A percentile compares a stretch with the other conserved stretches of the same genome.
These are phyloP conservation scores for Pangasius mekongensis DNA, from an alignment of 2,797 vertebrate species.

Conservation along the genomic window DNA sequence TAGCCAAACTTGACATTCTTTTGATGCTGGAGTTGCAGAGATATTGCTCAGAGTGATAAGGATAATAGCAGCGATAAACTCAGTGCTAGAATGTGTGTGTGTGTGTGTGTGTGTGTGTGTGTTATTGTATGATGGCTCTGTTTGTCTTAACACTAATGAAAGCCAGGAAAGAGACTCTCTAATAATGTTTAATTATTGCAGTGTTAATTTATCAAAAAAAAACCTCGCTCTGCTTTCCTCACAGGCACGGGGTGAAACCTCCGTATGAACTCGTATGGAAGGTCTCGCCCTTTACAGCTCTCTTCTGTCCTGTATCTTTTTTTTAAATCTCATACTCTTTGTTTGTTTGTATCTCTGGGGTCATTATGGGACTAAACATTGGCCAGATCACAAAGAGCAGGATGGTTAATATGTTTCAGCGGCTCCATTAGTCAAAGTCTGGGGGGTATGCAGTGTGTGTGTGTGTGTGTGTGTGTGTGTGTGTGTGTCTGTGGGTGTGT, in stretches of 20 bases:
- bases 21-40: conserved; percentile 54
- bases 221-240: conserved; percentile 31
- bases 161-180: conserved; percentile 7
- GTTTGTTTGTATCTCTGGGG: conserved; percentile 59
- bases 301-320: conserved; percentile 11
- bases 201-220: conserved; percentile 43
- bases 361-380: conserved; percentile 80
- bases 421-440: conserved; percentile 74
- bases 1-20: conserved; percentile 34
- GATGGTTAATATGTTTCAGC: conserved; percentile 83
- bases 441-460: conserved; percentile 44
- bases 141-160: conserved; percentile 14
- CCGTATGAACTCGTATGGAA: conserved; percentile 36
- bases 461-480: conserved; percentile 45
- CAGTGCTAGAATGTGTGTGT: conserved; percentile 3
- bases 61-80: conserved; percentile 51
- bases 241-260: conserved; percentile 5
- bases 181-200: conserved; percentile 38
- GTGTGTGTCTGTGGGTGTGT: conserved; percentile 34
- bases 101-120: conserved; percentile 16
- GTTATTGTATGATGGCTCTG: neutral
- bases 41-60: conserved; percentile 48
- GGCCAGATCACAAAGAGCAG: conserved; percentile 75
- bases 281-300: conserved; percentile 27
- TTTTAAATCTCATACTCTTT: conserved; percentile 30